Conservation (phyloP, 2,888 invertebrate genomes). For the Aporophyla nigra region DNA sequence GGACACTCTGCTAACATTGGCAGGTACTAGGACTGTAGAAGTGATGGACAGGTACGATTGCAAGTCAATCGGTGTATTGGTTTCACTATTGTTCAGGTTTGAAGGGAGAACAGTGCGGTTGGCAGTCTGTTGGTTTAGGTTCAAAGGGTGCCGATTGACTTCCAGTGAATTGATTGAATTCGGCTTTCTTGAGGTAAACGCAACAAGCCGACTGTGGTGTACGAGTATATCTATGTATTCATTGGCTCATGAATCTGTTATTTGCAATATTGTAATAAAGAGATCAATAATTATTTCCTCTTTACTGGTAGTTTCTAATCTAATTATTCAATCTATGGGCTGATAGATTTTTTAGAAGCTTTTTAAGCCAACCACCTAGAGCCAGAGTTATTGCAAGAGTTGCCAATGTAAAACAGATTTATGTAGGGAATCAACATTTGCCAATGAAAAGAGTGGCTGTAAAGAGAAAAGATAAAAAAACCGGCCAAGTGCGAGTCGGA, state of each 20-base stretch:
- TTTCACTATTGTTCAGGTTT: constrained; percentile 23
- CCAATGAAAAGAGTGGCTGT: no score
- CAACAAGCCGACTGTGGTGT: background rate
- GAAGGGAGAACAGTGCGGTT: constrained; percentile 3
- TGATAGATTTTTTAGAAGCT: background rate
- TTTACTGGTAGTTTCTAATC: background rate
- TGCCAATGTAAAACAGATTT: no score
- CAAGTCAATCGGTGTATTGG: constrained; percentile 14
- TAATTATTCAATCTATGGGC: background rate
- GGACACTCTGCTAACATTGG: background rate
- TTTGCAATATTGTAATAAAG: background rate
- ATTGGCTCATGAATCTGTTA: background rate
- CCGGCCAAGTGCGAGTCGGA: no score
- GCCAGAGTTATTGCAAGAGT: background rate
- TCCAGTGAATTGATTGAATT: constrained; percentile 26
- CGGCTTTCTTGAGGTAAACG: constrained; percentile 6
- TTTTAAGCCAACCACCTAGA: background rate
- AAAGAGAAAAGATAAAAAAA: background rate
- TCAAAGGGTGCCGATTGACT: background rate
- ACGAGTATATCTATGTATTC: background rate
- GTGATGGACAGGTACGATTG: background rate
- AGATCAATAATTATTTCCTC: background rate
- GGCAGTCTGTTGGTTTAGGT: constrained; percentile 32
- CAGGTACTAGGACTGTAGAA: constrained; percentile 13
- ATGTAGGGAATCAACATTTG: background rate